Conservation (phyloP, 2,113 vertebrate species). For the Ceyx margarethae region DNA sequence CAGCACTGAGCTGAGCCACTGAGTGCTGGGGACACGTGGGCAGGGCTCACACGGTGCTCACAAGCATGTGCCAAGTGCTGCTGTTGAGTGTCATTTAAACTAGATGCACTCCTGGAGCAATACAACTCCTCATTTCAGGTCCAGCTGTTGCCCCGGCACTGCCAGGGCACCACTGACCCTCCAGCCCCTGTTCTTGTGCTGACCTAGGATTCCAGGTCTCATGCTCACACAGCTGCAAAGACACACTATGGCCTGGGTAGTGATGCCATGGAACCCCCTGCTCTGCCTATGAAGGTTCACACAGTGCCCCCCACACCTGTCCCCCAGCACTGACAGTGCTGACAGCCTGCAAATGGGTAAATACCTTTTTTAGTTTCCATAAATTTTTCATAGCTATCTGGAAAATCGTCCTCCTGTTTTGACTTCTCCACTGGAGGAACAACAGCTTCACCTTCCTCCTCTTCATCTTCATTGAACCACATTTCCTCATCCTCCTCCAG, state of each 20-base stretch:
- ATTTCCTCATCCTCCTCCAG: slow-evolving; percentile 95
- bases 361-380: slow-evolving; percentile 98
- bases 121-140: background rate
- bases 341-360: background rate
- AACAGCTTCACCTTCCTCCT: slow-evolving; percentile 86
- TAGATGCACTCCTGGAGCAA: background rate
- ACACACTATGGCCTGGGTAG: background rate
- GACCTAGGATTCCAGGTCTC: background rate
- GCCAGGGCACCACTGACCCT: background rate
- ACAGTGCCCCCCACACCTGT: rapidly evolving
- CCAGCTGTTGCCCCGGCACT: background rate
- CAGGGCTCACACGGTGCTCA: background rate
- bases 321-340: background rate
- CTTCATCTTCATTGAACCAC: slow-evolving; percentile 97
- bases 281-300: background rate
- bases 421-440: slow-evolving; percentile 86
- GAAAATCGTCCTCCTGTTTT: slow-evolving; percentile 91
- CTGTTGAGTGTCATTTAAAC: background rate
- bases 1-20: background rate
- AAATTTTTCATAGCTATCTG: slow-evolving; percentile 94
- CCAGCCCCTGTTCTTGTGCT: too few relatives aligned
- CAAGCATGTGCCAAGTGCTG: background rate
- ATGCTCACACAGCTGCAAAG: background rate
- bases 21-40: background rate
- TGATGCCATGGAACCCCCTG: background rate